Evolutionary conservation across 64 coral and sea anemone species (phyloP), one percentile per base, ranked within the genome.

Genomic region (Dendronephthya gigantea): DNA sequence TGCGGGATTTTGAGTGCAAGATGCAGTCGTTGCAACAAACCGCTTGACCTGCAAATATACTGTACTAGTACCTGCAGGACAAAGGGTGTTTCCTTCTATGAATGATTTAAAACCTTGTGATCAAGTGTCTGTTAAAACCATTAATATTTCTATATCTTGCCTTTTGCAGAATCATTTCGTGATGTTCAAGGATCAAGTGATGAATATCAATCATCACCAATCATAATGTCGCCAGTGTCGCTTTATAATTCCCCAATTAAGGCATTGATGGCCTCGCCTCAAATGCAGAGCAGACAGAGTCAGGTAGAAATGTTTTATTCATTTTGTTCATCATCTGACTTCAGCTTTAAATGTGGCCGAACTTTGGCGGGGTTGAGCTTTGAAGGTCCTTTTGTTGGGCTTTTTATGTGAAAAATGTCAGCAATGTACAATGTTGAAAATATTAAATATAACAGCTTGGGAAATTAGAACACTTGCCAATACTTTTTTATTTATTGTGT

Each of bases 221-320:
- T 79, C 16, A 29, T 79, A 29, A 39, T 36, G 72, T 79, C 72
- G 37, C 72, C 72, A 5, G 37, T 34, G 9, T 34, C 36, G 10
- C 29, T 79, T 19, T 79, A 33, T 29, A 39, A 79, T 79, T 79
- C 72, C 7, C 72, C 72, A 15, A 79, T 79, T 16, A 79, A 39
- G 37, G 32, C 72, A 33, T 29, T 79, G 36, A 79, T 79, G 72
- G 72, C 72, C 72, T 79, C 72, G 15, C 72, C 72, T 33, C 72
- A 79, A 34, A 79, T 79, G 72, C 30, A 39, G 36, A 79, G 72
- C 36, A 79, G 32, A 35, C 30, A 79, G 29, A 79, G 36, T 79
- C 72, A 79, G 72, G 72, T 79, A 19, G 58, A 45, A 45, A 45
- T 45, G 4, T 6, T 45, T 45, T n/a, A n/a, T n/a, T n/a, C n/a